Evolutionary conservation across 1,140 invertebrate species (phyloP).

Genomic region (Hormaphis cornu): DNA sequence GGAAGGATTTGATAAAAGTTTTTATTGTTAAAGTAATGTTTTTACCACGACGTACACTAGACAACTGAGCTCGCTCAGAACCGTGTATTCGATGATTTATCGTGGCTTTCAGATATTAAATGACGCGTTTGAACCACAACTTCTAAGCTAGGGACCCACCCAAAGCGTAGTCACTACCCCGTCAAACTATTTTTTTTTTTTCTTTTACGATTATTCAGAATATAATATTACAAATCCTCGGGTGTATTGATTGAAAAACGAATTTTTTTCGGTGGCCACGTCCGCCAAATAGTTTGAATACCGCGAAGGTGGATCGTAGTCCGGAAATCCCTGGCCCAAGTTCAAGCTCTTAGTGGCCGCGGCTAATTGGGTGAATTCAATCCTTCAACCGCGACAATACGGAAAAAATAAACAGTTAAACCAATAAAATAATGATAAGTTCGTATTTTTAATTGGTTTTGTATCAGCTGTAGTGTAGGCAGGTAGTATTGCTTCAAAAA

Average conservation of each 20-base stretch:
- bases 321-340: slow-evolving; percentile 95
- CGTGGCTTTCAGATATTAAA: too few species aligned
- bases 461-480: neutral
- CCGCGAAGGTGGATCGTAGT: slow-evolving; percentile 58
- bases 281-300: slow-evolving; percentile 57
- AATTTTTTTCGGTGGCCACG: slow-evolving; percentile 58
- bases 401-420: neutral
- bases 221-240: slow-evolving; percentile 64
- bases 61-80: too few species aligned
- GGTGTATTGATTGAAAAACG: slow-evolving; percentile 83
- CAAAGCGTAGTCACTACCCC: too few species aligned
- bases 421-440: neutral
- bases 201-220: neutral
- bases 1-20: too few species aligned
- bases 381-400: slow-evolving; percentile 54
- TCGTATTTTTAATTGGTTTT: neutral
- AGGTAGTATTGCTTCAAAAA: neutral
- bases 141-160: too few species aligned
- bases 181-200: too few species aligned
- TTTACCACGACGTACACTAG: too few species aligned
- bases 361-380: slow-evolving; percentile 86
- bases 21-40: too few species aligned
- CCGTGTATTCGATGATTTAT: too few species aligned
- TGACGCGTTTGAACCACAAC: too few species aligned
- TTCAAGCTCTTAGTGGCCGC: slow-evolving; percentile 83